phyloP scores from a whole-genome alignment of 30 jellyfish, hydroid and myxozoan genomes.

The Hydractinia echinata region DNA sequence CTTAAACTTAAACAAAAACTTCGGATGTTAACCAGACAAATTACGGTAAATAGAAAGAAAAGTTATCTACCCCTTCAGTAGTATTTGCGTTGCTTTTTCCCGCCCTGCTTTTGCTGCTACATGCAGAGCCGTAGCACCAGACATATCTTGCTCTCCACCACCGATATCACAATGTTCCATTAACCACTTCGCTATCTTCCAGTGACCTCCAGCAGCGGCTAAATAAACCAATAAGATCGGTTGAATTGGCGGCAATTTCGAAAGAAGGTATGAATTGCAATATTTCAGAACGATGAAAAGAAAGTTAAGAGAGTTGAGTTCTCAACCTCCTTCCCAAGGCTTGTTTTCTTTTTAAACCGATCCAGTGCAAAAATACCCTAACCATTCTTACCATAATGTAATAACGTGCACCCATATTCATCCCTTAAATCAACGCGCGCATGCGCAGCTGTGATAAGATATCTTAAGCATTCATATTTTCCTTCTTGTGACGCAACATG shows the following conservation, averaged over 20 bases:
- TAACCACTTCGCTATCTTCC: constrained; percentile 71
- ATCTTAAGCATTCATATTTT: constrained; percentile 72
- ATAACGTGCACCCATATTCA: constrained; percentile 65
- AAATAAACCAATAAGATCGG: background rate
- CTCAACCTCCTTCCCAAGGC: background rate
- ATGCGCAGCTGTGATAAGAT: constrained; percentile 54
- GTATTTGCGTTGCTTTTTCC: constrained; percentile 49
- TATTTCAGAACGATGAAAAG: too few relatives aligned
- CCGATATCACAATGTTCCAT: constrained; percentile 57
- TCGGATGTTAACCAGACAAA: too few relatives aligned
- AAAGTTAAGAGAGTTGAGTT: background rate
- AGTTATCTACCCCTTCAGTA: constrained; percentile 44
- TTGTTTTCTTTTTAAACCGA: background rate
- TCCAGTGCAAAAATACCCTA: background rate
- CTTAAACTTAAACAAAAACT: too few relatives aligned
- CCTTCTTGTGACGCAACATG: constrained; percentile 97
- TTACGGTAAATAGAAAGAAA: too few relatives aligned
- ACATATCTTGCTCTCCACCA: constrained; percentile 55
- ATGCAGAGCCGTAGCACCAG: constrained; percentile 72
- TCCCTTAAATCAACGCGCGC: constrained; percentile 43
- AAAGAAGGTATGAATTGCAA: too few relatives aligned
- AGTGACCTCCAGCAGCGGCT: constrained; percentile 95
- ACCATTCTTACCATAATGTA: constrained; percentile 69
- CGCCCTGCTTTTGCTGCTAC: constrained; percentile 67
- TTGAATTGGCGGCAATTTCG: background rate